Evolutionary conservation across 2,888 invertebrate species (phyloP), one percentile per base, ranked within the genome.

Genomic region (Altica lythri): DNA sequence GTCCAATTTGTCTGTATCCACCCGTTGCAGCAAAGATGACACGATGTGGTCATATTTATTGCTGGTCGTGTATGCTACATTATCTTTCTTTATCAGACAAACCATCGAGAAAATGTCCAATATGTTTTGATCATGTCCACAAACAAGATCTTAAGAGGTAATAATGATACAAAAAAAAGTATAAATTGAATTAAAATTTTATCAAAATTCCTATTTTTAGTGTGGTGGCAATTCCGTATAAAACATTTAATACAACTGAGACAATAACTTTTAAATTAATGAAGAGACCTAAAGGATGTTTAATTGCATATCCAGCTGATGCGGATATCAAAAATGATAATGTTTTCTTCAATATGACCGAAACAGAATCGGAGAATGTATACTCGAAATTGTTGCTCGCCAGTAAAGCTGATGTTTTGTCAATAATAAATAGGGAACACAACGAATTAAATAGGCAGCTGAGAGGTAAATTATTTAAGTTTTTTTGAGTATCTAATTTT

Each of bases 31-130:
- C 90, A 1, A 93, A 95, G 76, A 91, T 95, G 72, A 95, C 95
- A 0, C 84, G 88, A 32, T 98, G 97, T 75, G 96, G 97, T 6
- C 97, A 98, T 73, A 89, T 94, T 58, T 96, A 91, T 76, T 98
- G 97, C 76, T 97, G 94, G 95, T 84, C 95, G 0, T 98, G 97
- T 72, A 85, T 95, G 65, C 81, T 98, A 40, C 96, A 96, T 75
- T 96, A 96, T 73, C 81, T 94, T 32, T 87, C 91, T 1, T 79
- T 95, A 1, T 88, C 90, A 45, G 95, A 96, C 66, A 88, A 90
- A 71, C 79, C 85, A 16, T 89, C 88, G 80, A 80, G 87, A 22
- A 89, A 88, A 70, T 97, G 97, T 75, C 97, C 97, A 0, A 95
- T 98, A 60, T 98, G 97, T 75, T 88, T 88, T 65, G 91, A 93